Base-by-base conservation (phyloP, 2,888 invertebrate genomes). In the Drepanosiphum platanoidis region DNA sequence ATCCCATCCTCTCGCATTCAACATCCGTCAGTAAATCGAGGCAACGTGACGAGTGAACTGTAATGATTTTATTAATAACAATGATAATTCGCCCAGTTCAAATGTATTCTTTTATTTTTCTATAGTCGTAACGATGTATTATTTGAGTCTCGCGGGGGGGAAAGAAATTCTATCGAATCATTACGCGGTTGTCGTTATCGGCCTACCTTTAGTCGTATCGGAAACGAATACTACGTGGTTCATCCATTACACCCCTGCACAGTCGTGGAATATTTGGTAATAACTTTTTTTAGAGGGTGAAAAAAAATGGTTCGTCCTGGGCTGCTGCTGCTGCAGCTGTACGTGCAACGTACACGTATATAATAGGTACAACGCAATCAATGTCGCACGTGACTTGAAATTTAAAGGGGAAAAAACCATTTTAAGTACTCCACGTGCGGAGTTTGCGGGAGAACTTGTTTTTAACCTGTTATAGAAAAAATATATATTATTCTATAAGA, bases 311-410 rank as follows among this genome's bases (percentile, higher is more conserved):
- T 70, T 18, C 68, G 30, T 39, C 58, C 36, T 36, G 34, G 5
- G 3, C 36, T 7, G 22, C n/a, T n/a, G n/a, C n/a, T n/a, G n/a
- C n/a, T n/a, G n/a, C n/a, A n/a, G n/a, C 22, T 0, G 22, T 3
- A 5, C 22, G 4, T 52, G 5, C 7, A 18, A 22, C 22, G 34
- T 58, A 39, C 64, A 34, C 42, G 74, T 66, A 27, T 81, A 11
- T 22, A 22, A 36, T 52, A 30, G n/a, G 15, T 39, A 32, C 22
- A 74, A 42, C 42, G n/a, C 64, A 82, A 82, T 82, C 82, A 74
- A 64, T 39, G 18, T 42, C 61, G 30, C 22, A 58, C 81, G 71
- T 71, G 83, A 82, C 74, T 64, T 46, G 72, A 82, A 74, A 74
- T 61, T 46, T 32, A 46, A 74, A 74, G 39, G 11, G 22, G 39